Base-by-base conservation (phyloP, 2,888 invertebrate species). In the Ophonus ardosiacus region DNA sequence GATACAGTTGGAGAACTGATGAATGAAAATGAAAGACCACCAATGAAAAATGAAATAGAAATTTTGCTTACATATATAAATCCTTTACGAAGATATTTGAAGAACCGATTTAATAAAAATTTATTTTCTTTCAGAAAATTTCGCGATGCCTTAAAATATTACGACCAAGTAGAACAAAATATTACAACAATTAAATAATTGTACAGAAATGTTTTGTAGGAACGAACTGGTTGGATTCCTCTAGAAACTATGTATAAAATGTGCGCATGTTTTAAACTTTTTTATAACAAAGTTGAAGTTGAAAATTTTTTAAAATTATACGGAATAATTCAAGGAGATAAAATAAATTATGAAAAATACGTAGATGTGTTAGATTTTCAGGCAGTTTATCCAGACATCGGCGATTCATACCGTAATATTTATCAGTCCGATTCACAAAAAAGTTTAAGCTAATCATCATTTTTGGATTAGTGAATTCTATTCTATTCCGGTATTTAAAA, bases 341-440 rank as follows among this genome's bases (percentile, higher is more conserved):
- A 89, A 81, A 92, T 94, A 79, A 88, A 93, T 87, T 94, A 93
- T 81, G 90, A 91, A 88, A 92, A 89, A 38, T 93, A 94, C 87
- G 90, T 93, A 5, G 90, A 91, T 76, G 88, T 93, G 4, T 88
- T 93, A 15, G 92, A 93, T 88, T 92, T 91, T 78, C 92, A 90
- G 87, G 89, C 90, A 86, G 90, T 90, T 7, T 90, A 90, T 18
- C 91, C 92, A 38, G 90, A 86, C 43, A 61, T 83, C 40, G 40
- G 31, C 24, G 24, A 81, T 15, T 51, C 18, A 21, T 81, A 56
- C n/a, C 61, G 83, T 74, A 57, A 76, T 57, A 57, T 57, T 78
- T 57, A n/a, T n/a, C n/a, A n/a, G n/a, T n/a, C n/a, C n/a, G n/a
- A n/a, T n/a, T n/a, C n/a, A n/a, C n/a, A n/a, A n/a, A n/a, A n/a